phyloP scores from a whole-genome alignment of 2,888 invertebrate species.

The Hyles lineata region DNA sequence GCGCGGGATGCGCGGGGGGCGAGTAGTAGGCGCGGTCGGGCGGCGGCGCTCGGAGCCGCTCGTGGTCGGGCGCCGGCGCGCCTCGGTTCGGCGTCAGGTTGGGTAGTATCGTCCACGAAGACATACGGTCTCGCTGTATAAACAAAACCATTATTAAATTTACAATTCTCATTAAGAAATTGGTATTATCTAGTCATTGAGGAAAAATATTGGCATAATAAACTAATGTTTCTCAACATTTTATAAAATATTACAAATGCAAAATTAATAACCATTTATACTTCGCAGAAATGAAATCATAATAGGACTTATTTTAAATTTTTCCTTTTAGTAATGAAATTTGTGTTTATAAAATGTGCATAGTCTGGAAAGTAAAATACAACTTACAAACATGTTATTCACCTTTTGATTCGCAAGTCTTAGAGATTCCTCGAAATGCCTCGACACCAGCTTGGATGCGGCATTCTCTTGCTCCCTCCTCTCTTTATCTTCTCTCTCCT shows the following conservation, averaged over 20 bases:
- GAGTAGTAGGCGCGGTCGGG: constrained; percentile 60
- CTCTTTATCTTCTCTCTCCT: constrained; percentile 82
- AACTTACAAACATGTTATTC: constrained; percentile 36
- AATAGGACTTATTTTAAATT: background rate
- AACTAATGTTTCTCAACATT: background rate
- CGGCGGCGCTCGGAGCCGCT: constrained; percentile 47
- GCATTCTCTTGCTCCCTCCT: constrained; percentile 88
- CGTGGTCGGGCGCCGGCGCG: constrained; percentile 57
- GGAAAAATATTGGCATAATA: background rate
- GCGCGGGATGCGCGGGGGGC: constrained; percentile 47
- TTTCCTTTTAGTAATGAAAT: background rate
- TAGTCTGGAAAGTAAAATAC: constrained; percentile 27
- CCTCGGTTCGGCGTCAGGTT: constrained; percentile 78
- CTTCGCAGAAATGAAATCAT: background rate
- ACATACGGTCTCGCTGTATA: constrained; percentile 77
- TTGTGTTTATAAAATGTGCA: background rate
- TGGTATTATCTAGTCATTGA: background rate
- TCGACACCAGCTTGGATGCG: constrained; percentile 92
- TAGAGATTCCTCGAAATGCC: constrained; percentile 95
- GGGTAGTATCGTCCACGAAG: constrained; percentile 84
- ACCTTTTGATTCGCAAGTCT: constrained; percentile 92
- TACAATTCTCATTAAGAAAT: constrained; percentile 17
- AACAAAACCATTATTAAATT: constrained; percentile 44
- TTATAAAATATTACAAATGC: background rate
- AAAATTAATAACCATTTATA: background rate